phyloP scores from a whole-genome alignment of 2,797 vertebrate species.

The Oryzias sinensis region DNA sequence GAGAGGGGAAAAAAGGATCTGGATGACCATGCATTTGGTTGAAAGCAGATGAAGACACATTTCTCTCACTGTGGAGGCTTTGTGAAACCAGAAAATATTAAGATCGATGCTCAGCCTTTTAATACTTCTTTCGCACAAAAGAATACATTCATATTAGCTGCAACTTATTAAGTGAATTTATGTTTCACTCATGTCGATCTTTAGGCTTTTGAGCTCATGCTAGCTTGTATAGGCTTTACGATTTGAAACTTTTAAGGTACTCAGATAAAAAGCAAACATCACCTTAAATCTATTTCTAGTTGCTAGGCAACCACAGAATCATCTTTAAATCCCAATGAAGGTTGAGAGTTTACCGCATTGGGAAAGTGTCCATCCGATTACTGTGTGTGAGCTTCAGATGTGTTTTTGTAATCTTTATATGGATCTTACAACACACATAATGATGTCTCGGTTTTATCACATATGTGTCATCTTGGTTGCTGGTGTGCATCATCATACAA shows the following conservation, averaged over 20 bases:
- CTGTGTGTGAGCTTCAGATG: too few species aligned
- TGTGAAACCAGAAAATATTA: constrained; percentile 10
- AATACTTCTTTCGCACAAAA: constrained; percentile 1
- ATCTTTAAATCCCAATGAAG: background rate
- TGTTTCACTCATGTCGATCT: background rate
- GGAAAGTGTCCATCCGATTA: background rate
- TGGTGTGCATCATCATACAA: background rate
- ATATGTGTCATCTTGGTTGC: background rate
- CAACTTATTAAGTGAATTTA: constrained; percentile 4
- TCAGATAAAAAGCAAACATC: background rate
- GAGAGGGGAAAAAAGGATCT: background rate
- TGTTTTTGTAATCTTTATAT: background rate
- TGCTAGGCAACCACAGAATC: background rate
- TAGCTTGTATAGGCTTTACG: constrained; percentile 1
- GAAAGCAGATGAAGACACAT: constrained; percentile 6
- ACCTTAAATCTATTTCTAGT: background rate
- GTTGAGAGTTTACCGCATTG: background rate
- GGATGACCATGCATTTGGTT: constrained; percentile 20
- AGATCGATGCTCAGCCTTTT: background rate
- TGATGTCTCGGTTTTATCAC: background rate
- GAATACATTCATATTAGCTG: background rate
- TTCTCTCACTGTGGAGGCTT: background rate
- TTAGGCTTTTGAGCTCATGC: background rate
- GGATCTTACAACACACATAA: background rate
- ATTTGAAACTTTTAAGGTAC: background rate